Percentiles rank a stretch among this genome's conserved stretches.
Conservation (phyloP, 2,797 vertebrate species). For the Danio choprae region DNA sequence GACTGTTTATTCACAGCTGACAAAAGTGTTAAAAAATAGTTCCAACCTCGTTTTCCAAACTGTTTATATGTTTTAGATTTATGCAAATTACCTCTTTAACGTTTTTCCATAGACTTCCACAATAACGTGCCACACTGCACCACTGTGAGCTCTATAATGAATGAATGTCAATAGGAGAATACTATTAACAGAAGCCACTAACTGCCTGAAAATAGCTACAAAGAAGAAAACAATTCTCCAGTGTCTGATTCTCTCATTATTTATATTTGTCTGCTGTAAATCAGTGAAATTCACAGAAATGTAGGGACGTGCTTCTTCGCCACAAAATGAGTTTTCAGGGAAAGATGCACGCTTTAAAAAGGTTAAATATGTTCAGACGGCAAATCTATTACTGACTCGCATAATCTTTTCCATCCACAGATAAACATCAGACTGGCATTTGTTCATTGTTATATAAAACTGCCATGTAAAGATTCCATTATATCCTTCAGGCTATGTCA, state of each 20-base stretch:
- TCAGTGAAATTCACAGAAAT: background rate
- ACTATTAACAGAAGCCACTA: too few species aligned
- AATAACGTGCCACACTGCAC: too few species aligned
- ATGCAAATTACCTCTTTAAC: too few species aligned
- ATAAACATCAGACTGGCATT: conserved; percentile 13
- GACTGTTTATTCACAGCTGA: too few species aligned
- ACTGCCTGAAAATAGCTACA: background rate
- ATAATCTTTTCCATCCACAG: conserved; percentile 31
- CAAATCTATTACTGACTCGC: conserved; percentile 20
- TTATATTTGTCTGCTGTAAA: background rate
- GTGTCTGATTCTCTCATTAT: background rate
- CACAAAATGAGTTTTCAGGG: background rate
- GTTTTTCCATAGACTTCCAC: too few species aligned
- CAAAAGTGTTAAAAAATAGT: too few species aligned
- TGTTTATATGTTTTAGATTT: too few species aligned
- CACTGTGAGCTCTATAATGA: background rate
- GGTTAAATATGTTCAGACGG: conserved; percentile 3
- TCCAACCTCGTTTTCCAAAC: too few species aligned
- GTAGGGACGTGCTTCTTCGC: background rate
- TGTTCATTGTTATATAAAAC: conserved; percentile 41
- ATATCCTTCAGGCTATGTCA: conserved; percentile 48
- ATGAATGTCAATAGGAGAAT: background rate
- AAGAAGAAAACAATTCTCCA: background rate
- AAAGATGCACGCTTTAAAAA: conserved; percentile 17
- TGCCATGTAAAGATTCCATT: conserved; percentile 53